Evolutionary conservation across 2,797 vertebrate genomes (phyloP), one percentile per base, ranked within the genome.

Genomic region (Tadarida brasiliensis): DNA sequence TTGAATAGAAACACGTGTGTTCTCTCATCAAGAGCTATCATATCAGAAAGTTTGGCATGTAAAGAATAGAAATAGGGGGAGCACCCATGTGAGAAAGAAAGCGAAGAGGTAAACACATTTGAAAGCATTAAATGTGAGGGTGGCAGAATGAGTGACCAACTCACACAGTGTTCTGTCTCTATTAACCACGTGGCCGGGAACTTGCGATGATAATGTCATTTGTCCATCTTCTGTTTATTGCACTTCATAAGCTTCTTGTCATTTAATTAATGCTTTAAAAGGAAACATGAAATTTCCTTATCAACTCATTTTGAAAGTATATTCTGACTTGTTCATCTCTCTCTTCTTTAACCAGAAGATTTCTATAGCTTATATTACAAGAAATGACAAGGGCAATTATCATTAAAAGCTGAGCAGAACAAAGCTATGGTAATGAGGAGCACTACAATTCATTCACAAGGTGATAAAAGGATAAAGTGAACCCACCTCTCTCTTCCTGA

Each of bases 311-410:
- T 97, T 96, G 76, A 93, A 98, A 98, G 97, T 95, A 98, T 97
- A 98, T 97, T 98, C 97, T 97, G 78, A 94, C 95, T 98, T 98
- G 97, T 97, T 98, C 97, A 96, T 97, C 91, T 98, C 73, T 90
- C 56, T 82, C 87, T 96, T 96, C 95, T 96, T 97, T 96, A 95
- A 96, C 95, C 68, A 96, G 77, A 92, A 97, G 96, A 78, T 97
- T 98, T 98, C 97, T 97, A 89, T 90, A 97, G 96, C 84, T 97
- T 97, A 97, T 39, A 44, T 96, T 98, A 98, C 92, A 97, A 97
- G 91, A 97, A 92, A 97, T 98, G 98, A 98, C 97, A 98, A 97
- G 97, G 96, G 96, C 97, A 98, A 98, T 98, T 98, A 98, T 96
- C 95, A 96, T 97, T 97, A 97, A 98, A 96, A 98, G 96, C 96